Conservation (phyloP, 53 echinoderm and acorn worm genomes). For the Arbacia lixula region DNA sequence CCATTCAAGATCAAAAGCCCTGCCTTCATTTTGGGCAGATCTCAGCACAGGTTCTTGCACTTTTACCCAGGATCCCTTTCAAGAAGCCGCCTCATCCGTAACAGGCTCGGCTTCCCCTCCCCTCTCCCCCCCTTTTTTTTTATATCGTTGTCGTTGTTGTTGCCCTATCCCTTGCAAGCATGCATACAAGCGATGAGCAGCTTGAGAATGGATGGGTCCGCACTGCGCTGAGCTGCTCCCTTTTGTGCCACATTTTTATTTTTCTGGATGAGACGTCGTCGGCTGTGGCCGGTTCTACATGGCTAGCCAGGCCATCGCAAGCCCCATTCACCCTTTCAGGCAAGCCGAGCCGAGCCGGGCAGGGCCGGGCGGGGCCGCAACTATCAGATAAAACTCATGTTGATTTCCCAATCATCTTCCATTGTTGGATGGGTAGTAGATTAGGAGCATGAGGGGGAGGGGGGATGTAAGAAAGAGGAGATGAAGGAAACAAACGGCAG, state of each 20-base stretch:
- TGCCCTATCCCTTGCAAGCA: background rate
- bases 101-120: conserved; percentile 52
- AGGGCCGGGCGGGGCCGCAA: no score
- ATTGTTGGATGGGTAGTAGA: conserved; percentile 51
- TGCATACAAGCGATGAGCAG: background rate
- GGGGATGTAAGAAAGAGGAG: no score
- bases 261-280: conserved; percentile 25
- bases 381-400: no score
- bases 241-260: conserved; percentile 38
- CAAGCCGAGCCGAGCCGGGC: no score
- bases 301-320: conserved; percentile 26
- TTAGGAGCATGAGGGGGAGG: conserved; percentile 11
- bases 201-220: conserved; percentile 26
- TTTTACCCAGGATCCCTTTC: conserved; percentile 40
- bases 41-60: conserved; percentile 58
- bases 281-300: conserved; percentile 46
- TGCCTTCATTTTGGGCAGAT: conserved; percentile 36
- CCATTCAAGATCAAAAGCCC: conserved; percentile 49
- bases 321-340: conserved; percentile 39
- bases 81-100: conserved; percentile 60
- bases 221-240: conserved; percentile 8
- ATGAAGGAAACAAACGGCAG: conserved; percentile 27
- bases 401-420: conserved; percentile 34
- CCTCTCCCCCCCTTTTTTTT: no score
- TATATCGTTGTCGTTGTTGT: conserved; percentile 36